A percentile compares a stretch with the other conserved stretches of the same genome.
Conservation (phyloP, 2,113 vertebrate species). For the Silurus meridionalis region DNA sequence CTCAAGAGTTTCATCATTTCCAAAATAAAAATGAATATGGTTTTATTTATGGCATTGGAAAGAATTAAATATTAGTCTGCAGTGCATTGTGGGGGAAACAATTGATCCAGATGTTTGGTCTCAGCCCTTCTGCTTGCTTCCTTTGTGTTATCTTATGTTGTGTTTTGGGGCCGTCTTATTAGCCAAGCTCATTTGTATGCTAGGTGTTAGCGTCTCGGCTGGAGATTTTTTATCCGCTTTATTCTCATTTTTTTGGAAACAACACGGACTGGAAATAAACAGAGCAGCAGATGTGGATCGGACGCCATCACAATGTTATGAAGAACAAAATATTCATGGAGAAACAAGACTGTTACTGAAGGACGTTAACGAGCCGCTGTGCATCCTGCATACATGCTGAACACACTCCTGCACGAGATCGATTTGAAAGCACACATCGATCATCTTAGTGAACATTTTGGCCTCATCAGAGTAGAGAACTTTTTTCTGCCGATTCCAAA, state of each 20-base stretch:
- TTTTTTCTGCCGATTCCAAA: no score
- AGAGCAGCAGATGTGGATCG: not conserved
- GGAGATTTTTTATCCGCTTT: slow-evolving; percentile 9
- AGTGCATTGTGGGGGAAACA: not conserved
- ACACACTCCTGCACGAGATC: not conserved
- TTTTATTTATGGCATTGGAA: not conserved
- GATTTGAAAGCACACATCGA: not conserved
- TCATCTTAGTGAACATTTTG: not conserved
- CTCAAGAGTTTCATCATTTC: no score
- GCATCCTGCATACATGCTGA: not conserved
- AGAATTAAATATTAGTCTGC: not conserved
- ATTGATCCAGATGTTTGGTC: not conserved
- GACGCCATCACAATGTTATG: not conserved
- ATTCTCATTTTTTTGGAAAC: not conserved
- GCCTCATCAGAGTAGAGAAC: not conserved
- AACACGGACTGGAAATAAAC: not conserved
- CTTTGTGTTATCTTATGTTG: not conserved
- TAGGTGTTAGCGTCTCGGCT: not conserved
- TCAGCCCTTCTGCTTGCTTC: not conserved
- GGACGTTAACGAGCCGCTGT: not conserved
- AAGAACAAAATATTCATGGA: slow-evolving; percentile 7
- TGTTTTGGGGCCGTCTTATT: not conserved
- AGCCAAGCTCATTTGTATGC: slow-evolving; percentile 16
- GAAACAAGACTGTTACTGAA: not conserved
- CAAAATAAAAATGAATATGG: no score